Evolutionary conservation across 2,888 invertebrate species (phyloP), one percentile per base, ranked within the genome.

Genomic region (Leptinotarsa haldemani): DNA sequence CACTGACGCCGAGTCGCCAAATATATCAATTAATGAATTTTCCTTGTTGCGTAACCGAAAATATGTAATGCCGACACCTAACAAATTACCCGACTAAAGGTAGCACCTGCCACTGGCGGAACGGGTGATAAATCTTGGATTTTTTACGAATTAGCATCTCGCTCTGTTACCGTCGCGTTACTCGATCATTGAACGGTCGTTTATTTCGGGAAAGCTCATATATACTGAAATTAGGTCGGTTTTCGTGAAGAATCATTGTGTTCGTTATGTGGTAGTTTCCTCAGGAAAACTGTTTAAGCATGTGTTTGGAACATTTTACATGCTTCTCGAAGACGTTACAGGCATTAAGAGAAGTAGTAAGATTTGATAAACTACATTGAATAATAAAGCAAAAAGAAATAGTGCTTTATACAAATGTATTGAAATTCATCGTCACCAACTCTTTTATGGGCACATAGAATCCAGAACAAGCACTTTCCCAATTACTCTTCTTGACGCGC

Each of bases 71-170:
- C 30, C n/a, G 61, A 30, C 61, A 61, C 61, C 61, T 61, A 40
- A 61, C 40, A 61, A 61, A 61, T 61, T 61, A 61, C 61, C 61
- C 61, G 61, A n/a, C 61, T 61, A 61, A 58, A 58, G 61, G 61
- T 61, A n/a, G 61, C 61, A 61, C 61, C 61, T 61, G 61, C 40
- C 61, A n/a, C 30, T 61, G 30, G 61, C 61, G 61, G 61, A 61
- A 61, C 61, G 61, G 61, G 40, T n/a, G 61, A 56, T 68, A 68
- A 68, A 68, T 68, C 68, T 46, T 20, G 68, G 13, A 18, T 68
- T 68, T 68, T 68, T 40, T 40, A 56, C 40, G 68, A 56, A 68
- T 67, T 67, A 67, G 18, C 53, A 30, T 52, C 52, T 52, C 52
- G 66, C 22, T 50, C 50, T 15, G 22, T 65, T 48, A 65, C 65